Conservation (phyloP, 2,113 vertebrate species). For the Lamprologus sp. region DNA sequence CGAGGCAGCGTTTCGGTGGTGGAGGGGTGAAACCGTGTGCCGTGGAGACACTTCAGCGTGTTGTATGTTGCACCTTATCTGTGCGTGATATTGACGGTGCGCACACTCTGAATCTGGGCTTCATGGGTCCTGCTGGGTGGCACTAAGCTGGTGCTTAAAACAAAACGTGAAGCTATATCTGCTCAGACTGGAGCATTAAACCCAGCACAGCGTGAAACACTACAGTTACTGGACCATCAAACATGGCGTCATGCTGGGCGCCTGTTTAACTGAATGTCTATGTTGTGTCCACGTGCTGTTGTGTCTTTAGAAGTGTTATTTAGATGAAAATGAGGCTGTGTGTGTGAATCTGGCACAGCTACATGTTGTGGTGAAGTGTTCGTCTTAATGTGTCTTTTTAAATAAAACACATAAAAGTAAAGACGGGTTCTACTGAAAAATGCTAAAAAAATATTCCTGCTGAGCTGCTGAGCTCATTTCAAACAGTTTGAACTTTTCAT, state of each 20-base stretch:
- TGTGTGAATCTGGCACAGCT: background rate
- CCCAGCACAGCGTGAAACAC: background rate
- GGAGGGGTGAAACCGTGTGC: background rate
- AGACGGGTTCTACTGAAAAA: background rate
- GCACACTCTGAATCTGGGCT: background rate
- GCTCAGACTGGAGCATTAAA: background rate
- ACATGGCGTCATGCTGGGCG: background rate
- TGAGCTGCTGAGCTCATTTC: background rate
- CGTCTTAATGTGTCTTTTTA: background rate
- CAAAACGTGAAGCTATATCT: background rate
- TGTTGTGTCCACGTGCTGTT: background rate
- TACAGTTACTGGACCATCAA: background rate
- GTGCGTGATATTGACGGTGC: fast-evolving
- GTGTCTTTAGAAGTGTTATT: background rate
- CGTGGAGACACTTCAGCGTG: background rate
- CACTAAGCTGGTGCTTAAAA: background rate
- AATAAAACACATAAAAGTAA: background rate
- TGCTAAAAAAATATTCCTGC: background rate
- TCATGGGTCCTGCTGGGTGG: background rate
- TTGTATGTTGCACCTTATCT: background rate
- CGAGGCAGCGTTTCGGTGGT: background rate
- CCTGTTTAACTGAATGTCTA: background rate
- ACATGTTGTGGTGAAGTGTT: background rate
- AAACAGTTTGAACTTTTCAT: background rate
- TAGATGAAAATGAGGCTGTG: background rate